Evolutionary conservation across 53 echinoderm and acorn worm species (phyloP).

Genomic region (Patiria pectinifera): DNA sequence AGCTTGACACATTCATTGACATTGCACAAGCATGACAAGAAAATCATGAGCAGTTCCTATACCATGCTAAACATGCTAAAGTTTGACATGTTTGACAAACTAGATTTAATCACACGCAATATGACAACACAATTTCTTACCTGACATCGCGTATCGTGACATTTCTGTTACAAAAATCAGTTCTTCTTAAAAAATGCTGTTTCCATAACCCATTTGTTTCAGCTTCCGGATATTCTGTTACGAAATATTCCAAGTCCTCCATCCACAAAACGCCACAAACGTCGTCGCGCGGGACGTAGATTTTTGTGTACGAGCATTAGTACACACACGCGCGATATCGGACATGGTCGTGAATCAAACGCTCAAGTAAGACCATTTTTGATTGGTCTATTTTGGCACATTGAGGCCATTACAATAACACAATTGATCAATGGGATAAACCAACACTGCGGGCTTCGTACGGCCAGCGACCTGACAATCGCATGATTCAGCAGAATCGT

Average conservation of each 20-base stretch:
- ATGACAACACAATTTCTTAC: background rate
- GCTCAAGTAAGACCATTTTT: background rate
- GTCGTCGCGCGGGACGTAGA: background rate
- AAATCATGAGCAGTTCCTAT: too few species aligned
- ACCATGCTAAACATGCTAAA: too few species aligned
- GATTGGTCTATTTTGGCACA: conserved; percentile 21
- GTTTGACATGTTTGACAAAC: too few species aligned
- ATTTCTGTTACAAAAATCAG: background rate
- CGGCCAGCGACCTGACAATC: background rate
- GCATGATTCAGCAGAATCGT: conserved; percentile 23
- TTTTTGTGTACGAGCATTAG: background rate
- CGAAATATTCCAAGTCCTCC: background rate
- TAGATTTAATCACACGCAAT: too few species aligned
- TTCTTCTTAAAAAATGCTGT: background rate
- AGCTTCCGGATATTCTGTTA: background rate
- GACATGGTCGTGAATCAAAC: background rate
- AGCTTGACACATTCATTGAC: too few species aligned
- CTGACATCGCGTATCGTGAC: background rate
- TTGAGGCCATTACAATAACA: background rate
- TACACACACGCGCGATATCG: background rate
- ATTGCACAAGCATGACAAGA: too few species aligned
- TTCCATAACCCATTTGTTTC: background rate
- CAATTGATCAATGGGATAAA: background rate
- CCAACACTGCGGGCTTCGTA: background rate
- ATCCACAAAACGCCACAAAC: background rate